Evolutionary conservation across 92 coral and sea anemone genomes (phyloP).

Genomic region (Siderastrea radians): DNA sequence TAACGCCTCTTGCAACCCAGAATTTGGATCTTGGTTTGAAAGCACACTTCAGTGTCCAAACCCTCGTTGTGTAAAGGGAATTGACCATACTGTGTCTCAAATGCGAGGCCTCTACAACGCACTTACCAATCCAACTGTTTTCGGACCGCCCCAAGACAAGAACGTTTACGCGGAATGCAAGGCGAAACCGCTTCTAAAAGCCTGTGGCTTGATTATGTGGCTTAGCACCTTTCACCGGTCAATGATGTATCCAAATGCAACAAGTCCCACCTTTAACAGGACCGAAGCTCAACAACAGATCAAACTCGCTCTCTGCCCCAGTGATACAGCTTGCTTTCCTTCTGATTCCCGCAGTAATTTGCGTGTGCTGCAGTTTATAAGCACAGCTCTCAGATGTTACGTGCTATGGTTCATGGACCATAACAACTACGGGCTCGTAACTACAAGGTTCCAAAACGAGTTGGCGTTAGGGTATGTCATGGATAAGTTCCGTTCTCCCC

Average conservation of each 20-base stretch:
- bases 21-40: constrained; percentile 78
- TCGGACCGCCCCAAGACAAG: constrained; percentile 45
- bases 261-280: background rate
- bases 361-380: constrained; percentile 31
- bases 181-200: background rate
- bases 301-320: constrained; percentile 53
- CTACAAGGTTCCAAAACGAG: constrained; percentile 72
- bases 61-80: too few species aligned
- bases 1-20: constrained; percentile 36
- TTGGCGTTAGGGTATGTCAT: constrained; percentile 81
- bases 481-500: constrained; percentile 65
- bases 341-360: constrained; percentile 31
- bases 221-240: background rate
- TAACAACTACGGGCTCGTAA: constrained; percentile 71
- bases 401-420: constrained; percentile 54
- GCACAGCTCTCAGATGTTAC: constrained; percentile 40
- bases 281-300: constrained; percentile 12
- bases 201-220: constrained; percentile 49
- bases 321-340: constrained; percentile 40
- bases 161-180: background rate
- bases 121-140: constrained; percentile 36
- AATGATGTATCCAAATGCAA: background rate
- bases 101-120: constrained; percentile 80
- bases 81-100: background rate
- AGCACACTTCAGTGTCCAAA: too few species aligned